Base-by-base conservation (phyloP, 1,140 invertebrate species). In the Semibalanus balanoides region DNA sequence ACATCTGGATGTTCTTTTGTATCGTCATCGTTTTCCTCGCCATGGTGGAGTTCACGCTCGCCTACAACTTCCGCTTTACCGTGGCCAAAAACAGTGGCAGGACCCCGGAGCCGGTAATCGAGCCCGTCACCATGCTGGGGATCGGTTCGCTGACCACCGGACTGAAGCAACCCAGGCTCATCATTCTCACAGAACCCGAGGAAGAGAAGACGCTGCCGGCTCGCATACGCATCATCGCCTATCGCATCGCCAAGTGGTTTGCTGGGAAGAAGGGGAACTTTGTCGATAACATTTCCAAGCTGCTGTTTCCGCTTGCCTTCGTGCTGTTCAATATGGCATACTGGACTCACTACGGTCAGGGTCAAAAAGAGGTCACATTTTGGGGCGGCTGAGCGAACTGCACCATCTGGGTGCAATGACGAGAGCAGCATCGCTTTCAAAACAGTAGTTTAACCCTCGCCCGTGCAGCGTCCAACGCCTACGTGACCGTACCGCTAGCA, bases 11-110 rank as follows among this genome's bases (percentile, higher is more conserved):
- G 83, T 87, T 89, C 79, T 88, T 86, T 9, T 91, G 90, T 82
- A 89, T 90, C 9, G 83, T 89, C 64, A 91, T 91, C 82, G 89
- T 91, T n/a, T 91, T 91, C 82, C 83, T 89, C 11, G 88, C 89
- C 0, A 82, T 92, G 28, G 82, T 90, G 75, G 90, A 92, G 82
- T 92, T 90, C 83, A 90, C 89, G 77, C 85, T 90, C 78, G 88
- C 91, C 74, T 85, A 84, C 74, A 83, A 83, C 79, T 76, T 83
- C n/a, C 70, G 31, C 31, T 28, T 30, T 77, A 75, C n/a, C n/a
- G 28, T 30, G 25, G 51, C 70, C 31, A 25, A 25, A n/a, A 28
- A 31, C 25, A 22, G 30, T 27, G 27, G 76, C 73, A 70, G 31
- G 14, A 71, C 11, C 30, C 22, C 25, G 72, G 35, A 30, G 75